Conservation (phyloP, 2,888 invertebrate genomes). For the Erebia ligea region DNA sequence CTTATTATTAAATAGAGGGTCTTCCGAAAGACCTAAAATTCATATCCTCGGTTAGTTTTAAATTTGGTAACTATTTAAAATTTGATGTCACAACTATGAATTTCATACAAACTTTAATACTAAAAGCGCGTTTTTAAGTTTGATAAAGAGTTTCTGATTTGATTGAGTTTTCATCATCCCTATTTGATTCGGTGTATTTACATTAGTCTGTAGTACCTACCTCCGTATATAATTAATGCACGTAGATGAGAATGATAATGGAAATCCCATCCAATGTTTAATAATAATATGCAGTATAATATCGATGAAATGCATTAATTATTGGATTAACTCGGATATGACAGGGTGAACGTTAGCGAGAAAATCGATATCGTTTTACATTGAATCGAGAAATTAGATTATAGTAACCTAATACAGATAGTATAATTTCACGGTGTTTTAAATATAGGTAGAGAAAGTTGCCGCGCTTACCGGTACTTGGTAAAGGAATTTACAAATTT, state of each 20-base stretch:
- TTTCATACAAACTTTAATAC: too few relatives aligned
- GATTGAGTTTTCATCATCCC: too few relatives aligned
- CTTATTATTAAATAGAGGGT: too few relatives aligned
- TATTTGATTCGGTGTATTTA: too few relatives aligned
- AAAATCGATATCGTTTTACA: conserved; percentile 35
- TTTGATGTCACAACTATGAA: too few relatives aligned
- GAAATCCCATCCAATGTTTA: conserved; percentile 22
- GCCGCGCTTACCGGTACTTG: not conserved
- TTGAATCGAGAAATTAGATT: conserved; percentile 35
- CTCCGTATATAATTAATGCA: not conserved
- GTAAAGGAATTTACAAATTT: conserved; percentile 14
- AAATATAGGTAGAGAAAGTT: conserved; percentile 12
- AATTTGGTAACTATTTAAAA: too few relatives aligned
- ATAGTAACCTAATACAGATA: conserved; percentile 26
- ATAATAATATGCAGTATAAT: conserved; percentile 17
- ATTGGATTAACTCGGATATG: conserved; percentile 30
- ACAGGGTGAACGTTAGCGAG: conserved; percentile 23
- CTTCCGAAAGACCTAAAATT: too few relatives aligned
- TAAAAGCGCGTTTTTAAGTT: too few relatives aligned
- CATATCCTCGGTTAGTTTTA: too few relatives aligned
- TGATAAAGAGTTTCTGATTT: too few relatives aligned
- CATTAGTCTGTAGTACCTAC: not conserved
- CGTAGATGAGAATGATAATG: conserved; percentile 3
- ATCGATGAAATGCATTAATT: conserved; percentile 31
- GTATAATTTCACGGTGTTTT: conserved; percentile 16